Conservation (phyloP, 2,113 vertebrate genomes). For the Colistium nudipinnis region DNA sequence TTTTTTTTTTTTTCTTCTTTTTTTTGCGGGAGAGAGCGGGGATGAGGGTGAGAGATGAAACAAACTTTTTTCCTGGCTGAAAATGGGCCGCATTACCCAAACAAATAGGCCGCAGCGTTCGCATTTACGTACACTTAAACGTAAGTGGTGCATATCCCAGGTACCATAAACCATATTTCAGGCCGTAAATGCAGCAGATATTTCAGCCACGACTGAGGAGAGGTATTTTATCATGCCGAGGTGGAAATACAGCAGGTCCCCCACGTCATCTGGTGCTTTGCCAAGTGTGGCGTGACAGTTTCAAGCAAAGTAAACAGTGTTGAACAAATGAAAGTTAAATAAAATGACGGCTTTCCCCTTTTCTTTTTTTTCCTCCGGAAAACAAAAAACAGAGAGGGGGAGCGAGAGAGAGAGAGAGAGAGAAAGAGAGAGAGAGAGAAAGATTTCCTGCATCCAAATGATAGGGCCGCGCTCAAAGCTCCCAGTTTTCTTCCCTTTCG, state of each 20-base stretch:
- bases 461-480: conserved; percentile 77
- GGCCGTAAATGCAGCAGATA: conserved; percentile 37
- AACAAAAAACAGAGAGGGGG: conserved; percentile 38
- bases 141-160: conserved; percentile 58
- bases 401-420: background rate
- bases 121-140: conserved; percentile 62
- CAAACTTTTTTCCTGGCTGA: conserved; percentile 62
- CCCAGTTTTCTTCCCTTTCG: conserved; percentile 80
- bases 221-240: conserved; percentile 62
- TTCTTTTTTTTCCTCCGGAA: conserved; percentile 44
- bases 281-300: conserved; percentile 69
- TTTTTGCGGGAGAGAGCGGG: conserved; percentile 53
- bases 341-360: conserved; percentile 64
- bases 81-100: conserved; percentile 67
- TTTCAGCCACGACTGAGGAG: conserved; percentile 48
- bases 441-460: conserved; percentile 76
- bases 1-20: too few species aligned
- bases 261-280: conserved; percentile 65
- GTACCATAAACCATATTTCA: conserved; percentile 43
- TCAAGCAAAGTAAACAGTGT: conserved; percentile 75
- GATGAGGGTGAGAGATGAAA: conserved; percentile 70
- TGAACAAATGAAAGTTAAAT: conserved; percentile 74
- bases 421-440: background rate
- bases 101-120: conserved; percentile 66
- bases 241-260: conserved; percentile 72